phyloP scores from a whole-genome alignment of 1,140 invertebrate genomes.

The Platyura marginata region DNA sequence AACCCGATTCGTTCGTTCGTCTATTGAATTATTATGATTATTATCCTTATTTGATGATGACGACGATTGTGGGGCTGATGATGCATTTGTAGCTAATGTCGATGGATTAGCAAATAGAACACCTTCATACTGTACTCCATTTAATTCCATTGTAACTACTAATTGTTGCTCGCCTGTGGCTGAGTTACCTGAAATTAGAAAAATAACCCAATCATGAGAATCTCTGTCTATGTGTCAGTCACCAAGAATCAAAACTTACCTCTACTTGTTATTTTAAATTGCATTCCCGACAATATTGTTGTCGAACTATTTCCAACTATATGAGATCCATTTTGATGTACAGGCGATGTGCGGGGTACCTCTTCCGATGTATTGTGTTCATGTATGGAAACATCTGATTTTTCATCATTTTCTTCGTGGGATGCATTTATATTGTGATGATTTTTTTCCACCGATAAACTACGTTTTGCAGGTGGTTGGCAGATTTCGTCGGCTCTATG shows the following conservation, averaged over 20 bases:
- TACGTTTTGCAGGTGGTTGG: slow-evolving; percentile 38
- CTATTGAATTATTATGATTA: background rate
- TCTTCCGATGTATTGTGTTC: background rate
- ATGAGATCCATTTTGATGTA: slow-evolving; percentile 15
- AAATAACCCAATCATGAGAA: too few relatives aligned
- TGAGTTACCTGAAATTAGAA: slow-evolving; percentile 12
- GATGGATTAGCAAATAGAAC: slow-evolving; percentile 58
- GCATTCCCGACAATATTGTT: slow-evolving; percentile 33
- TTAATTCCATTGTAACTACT: slow-evolving; percentile 90
- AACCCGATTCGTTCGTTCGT: background rate
- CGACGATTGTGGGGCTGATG: slow-evolving; percentile 23
- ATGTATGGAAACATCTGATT: background rate
- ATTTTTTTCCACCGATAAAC: slow-evolving; percentile 18
- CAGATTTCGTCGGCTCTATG: slow-evolving; percentile 18
- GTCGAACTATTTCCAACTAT: background rate
- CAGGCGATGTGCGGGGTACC: background rate
- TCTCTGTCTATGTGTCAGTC: too few relatives aligned
- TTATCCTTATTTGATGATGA: background rate
- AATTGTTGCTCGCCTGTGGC: slow-evolving; percentile 68
- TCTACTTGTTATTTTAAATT: slow-evolving; percentile 79
- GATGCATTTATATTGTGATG: slow-evolving; percentile 20
- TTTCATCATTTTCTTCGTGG: slow-evolving; percentile 25
- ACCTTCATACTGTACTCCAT: slow-evolving; percentile 80
- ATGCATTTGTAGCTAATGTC: slow-evolving; percentile 27
- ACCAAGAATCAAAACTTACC: slow-evolving; percentile 42